These are phyloP conservation scores for Sisyra nigra DNA, from an alignment of 2,888 invertebrate genomes.

Conservation along the genomic window DNA sequence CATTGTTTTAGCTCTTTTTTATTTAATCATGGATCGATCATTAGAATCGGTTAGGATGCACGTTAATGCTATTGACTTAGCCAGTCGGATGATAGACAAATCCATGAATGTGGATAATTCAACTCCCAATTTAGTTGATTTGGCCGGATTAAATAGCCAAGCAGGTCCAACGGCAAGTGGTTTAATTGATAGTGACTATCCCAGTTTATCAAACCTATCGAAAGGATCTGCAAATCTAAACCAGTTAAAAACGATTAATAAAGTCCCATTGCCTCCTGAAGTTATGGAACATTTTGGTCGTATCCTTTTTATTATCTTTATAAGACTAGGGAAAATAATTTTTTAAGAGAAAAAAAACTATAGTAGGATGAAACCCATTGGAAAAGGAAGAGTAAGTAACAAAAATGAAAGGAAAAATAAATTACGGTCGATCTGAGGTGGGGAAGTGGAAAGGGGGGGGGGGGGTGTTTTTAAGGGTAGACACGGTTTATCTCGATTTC, in stretches of 20 bases:
- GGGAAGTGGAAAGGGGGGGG: too few species aligned
- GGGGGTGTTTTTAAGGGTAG: too few species aligned
- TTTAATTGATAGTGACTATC: slow-evolving; percentile 80
- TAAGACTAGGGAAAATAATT: too few species aligned
- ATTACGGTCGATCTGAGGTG: too few species aligned
- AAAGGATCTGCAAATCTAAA: slow-evolving; percentile 50
- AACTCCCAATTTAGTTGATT: slow-evolving; percentile 54
- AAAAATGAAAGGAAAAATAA: too few species aligned
- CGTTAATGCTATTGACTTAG: slow-evolving; percentile 41
- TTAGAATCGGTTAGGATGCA: neutral
- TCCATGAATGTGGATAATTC: slow-evolving; percentile 50
- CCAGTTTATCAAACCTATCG: slow-evolving; percentile 52
- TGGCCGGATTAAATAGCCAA: slow-evolving; percentile 46
- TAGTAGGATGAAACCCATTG: too few species aligned
- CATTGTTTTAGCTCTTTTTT: too few species aligned
- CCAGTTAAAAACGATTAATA: slow-evolving; percentile 64
- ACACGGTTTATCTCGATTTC: too few species aligned
- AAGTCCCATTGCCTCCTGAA: slow-evolving; percentile 82
- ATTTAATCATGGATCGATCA: neutral
- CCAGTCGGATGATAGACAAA: slow-evolving; percentile 66
- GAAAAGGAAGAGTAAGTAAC: too few species aligned
- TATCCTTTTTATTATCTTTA: slow-evolving; percentile 49
- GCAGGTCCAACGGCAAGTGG: slow-evolving; percentile 78
- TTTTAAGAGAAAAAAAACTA: too few species aligned
- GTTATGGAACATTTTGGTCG: slow-evolving; percentile 90